These are phyloP conservation scores for Chelonus insularis DNA, from an alignment of 1,140 invertebrate genomes.

Conservation along the genomic window DNA sequence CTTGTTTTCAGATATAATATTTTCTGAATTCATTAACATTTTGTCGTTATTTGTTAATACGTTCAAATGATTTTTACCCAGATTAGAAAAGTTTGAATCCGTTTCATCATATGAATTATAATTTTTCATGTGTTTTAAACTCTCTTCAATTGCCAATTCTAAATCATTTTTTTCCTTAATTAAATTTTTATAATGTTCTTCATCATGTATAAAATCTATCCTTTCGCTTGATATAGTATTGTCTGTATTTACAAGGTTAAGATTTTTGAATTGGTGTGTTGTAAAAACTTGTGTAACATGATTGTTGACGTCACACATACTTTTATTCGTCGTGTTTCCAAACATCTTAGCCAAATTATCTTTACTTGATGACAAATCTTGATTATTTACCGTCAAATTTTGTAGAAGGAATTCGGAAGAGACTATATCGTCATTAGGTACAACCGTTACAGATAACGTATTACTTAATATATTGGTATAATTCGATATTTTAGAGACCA, in stretches of 20 bases:
- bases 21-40: too few species aligned
- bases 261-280: not conserved
- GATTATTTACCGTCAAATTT: conserved; percentile 30
- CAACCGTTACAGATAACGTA: conserved; percentile 41
- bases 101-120: not conserved
- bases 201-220: too few species aligned
- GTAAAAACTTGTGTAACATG: not conserved
- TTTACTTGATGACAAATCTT: conserved; percentile 1
- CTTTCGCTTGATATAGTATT: not conserved
- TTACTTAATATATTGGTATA: conserved; percentile 35
- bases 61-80: too few species aligned
- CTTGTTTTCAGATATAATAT: too few species aligned
- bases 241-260: not conserved
- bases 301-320: not conserved
- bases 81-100: too few species aligned
- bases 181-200: not conserved
- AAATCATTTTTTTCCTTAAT: conserved; percentile 2
- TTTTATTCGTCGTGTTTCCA: conserved; percentile 12
- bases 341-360: conserved; percentile 24
- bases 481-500: conserved; percentile 32
- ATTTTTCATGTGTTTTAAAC: conserved; percentile 5
- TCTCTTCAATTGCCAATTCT: conserved; percentile 14
- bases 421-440: conserved; percentile 38
- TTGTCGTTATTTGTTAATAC: too few species aligned
- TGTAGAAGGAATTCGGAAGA: conserved; percentile 36